Conservation (phyloP, 2,113 vertebrate genomes). For the Vulpes vulpes region DNA sequence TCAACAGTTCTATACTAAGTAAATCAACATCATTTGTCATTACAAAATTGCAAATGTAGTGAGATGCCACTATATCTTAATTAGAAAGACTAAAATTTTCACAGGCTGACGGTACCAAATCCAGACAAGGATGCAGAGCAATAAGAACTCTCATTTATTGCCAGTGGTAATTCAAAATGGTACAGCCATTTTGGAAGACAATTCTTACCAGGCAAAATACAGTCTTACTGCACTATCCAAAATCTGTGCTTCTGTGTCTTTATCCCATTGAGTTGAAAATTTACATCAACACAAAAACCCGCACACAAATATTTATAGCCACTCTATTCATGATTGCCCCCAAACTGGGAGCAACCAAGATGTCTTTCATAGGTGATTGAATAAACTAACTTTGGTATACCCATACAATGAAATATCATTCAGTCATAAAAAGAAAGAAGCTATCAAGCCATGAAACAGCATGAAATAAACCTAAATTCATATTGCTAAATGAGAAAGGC, state of each 20-base stretch:
- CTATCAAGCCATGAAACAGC: not conserved
- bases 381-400: not conserved
- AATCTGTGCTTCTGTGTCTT: not conserved
- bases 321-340: not conserved
- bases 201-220: not conserved
- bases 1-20: not conserved
- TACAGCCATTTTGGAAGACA: not conserved
- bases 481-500: not conserved
- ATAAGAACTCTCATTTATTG: not conserved
- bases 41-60: not conserved
- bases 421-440: not conserved
- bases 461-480: not conserved
- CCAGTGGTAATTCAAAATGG: not conserved
- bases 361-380: not conserved
- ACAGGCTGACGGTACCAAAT: not conserved
- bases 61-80: not conserved
- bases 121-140: not conserved
- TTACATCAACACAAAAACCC: not conserved
- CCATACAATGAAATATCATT: not conserved
- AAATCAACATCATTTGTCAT: not conserved
- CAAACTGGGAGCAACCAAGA: not conserved
- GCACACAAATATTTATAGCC: not conserved
- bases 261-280: not conserved
- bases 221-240: not conserved
- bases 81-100: not conserved